Conservation (phyloP, 2,797 vertebrate species). For the Cirrhinus molitorella region DNA sequence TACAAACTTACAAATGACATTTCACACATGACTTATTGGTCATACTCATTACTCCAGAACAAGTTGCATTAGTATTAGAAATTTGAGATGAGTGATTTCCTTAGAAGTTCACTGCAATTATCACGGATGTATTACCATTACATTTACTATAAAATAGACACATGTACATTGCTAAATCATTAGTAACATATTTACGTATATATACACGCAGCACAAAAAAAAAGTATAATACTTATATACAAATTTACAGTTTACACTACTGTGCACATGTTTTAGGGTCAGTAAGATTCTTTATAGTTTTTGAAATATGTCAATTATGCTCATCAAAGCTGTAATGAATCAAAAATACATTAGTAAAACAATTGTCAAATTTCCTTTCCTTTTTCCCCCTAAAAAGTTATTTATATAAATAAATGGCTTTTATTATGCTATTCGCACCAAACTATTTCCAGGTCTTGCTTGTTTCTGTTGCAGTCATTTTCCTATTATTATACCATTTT, state of each 20-base stretch:
- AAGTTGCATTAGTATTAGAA: background rate
- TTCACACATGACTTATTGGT: background rate
- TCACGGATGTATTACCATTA: too few relatives aligned
- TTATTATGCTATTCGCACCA: too few relatives aligned
- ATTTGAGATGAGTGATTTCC: too few relatives aligned
- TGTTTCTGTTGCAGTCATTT: background rate
- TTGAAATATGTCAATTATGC: too few relatives aligned
- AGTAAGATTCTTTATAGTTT: background rate
- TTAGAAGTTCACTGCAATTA: background rate
- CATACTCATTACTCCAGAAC: background rate
- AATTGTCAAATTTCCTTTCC: too few relatives aligned
- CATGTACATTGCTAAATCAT: background rate
- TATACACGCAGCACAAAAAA: background rate
- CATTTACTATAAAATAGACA: background rate
- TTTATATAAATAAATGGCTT: background rate
- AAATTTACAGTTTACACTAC: background rate
- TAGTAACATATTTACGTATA: background rate
- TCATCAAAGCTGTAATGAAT: too few relatives aligned
- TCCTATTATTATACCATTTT: background rate
- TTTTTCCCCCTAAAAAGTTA: too few relatives aligned
- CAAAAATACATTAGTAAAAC: too few relatives aligned
- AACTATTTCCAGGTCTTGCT: background rate
- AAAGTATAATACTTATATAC: background rate
- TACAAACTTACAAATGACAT: background rate
- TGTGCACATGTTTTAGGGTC: background rate